Evolutionary conservation across 2,113 vertebrate species (phyloP).

Genomic region (Eubucco bourcierii): DNA sequence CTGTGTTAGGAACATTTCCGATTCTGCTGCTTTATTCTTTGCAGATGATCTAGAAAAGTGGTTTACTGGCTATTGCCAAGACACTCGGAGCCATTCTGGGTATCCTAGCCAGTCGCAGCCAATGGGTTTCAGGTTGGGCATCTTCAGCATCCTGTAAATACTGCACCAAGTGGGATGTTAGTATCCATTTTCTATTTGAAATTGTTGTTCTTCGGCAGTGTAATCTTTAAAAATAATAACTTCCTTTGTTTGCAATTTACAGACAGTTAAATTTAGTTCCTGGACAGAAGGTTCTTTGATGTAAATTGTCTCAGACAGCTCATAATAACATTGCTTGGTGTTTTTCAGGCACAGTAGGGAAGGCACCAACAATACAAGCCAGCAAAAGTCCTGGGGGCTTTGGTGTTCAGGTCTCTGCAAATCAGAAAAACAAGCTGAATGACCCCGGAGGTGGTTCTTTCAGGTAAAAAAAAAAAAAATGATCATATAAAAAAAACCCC

Average conservation of each 20-base stretch:
- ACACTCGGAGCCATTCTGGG: neutral
- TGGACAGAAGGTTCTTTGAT: slow-evolving; percentile 79
- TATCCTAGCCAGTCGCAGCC: neutral
- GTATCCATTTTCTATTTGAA: slow-evolving; percentile 28
- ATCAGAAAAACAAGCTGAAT: slow-evolving; percentile 88
- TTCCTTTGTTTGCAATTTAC: slow-evolving; percentile 71
- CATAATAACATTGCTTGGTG: slow-evolving; percentile 79
- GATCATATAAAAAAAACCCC: neutral
- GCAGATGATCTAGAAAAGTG: neutral
- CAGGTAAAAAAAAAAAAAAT: slow-evolving; percentile 75
- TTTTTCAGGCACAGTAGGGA: slow-evolving; percentile 82
- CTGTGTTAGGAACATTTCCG: neutral
- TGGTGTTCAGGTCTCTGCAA: slow-evolving; percentile 84
- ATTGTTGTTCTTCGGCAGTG: slow-evolving; percentile 11
- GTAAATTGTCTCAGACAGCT: slow-evolving; percentile 77
- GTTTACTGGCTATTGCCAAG: neutral
- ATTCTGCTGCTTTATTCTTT: neutral
- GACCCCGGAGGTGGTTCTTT: slow-evolving; percentile 86
- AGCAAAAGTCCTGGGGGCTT: slow-evolving; percentile 79
- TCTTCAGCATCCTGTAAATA: slow-evolving; percentile 13
- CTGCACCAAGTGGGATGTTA: slow-evolving; percentile 10
- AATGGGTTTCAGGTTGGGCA: neutral
- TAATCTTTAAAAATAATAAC: slow-evolving; percentile 58
- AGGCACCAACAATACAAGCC: slow-evolving; percentile 79
- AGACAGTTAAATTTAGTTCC: slow-evolving; percentile 80